A percentile compares a stretch with the other conserved stretches of the same genome.
phyloP scores from a whole-genome alignment of 1,140 invertebrate genomes.

The Drosophila nikananu region DNA sequence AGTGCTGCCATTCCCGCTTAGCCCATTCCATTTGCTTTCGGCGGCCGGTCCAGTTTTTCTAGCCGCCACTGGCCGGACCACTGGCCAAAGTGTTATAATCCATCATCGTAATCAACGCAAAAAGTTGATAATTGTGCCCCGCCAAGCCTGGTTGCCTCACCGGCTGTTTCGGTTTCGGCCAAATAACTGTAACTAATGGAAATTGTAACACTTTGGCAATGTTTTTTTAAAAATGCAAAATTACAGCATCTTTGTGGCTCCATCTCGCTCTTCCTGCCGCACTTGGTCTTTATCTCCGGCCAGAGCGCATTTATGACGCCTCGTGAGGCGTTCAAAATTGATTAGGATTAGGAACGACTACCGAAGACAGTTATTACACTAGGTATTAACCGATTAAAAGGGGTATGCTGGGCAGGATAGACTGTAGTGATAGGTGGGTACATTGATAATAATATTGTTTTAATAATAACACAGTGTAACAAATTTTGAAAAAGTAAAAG shows the following conservation, averaged over 20 bases:
- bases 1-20: slow-evolving; percentile 32
- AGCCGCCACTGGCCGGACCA: slow-evolving; percentile 37
- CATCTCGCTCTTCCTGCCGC: slow-evolving; percentile 5
- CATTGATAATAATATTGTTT: background rate
- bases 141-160: slow-evolving; percentile 42
- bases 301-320: slow-evolving; percentile 77
- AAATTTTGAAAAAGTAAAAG: too few species aligned
- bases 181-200: slow-evolving; percentile 84
- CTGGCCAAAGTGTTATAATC: slow-evolving; percentile 79
- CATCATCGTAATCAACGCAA: slow-evolving; percentile 80
- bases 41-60: slow-evolving; percentile 46
- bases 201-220: slow-evolving; percentile 81
- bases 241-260: slow-evolving; percentile 20
- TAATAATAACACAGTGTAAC: background rate
- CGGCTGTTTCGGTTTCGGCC: slow-evolving; percentile 35
- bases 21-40: slow-evolving; percentile 37
- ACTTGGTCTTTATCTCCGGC: slow-evolving; percentile 40
- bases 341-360: slow-evolving; percentile 73
- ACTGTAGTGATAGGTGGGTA: background rate
- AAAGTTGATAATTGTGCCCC: slow-evolving; percentile 63
- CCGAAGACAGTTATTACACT: slow-evolving; percentile 37
- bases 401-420: slow-evolving; percentile 3
- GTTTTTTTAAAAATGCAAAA: slow-evolving; percentile 64
- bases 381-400: background rate
- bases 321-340: slow-evolving; percentile 78